These are phyloP conservation scores for Tetramorium alpestre DNA, from an alignment of 1,140 invertebrate species.

Conservation along the genomic window DNA sequence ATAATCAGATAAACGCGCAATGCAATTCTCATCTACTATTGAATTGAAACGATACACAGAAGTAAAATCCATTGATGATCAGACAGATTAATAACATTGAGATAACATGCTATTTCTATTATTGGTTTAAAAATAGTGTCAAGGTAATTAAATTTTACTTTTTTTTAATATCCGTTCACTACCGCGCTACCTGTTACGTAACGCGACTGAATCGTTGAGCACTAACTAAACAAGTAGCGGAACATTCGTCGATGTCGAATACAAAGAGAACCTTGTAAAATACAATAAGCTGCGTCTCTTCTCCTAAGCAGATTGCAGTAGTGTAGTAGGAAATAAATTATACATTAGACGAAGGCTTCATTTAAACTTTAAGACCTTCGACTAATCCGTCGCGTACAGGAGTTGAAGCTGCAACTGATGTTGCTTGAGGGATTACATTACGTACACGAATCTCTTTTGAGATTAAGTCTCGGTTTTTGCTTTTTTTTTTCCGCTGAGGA, in stretches of 20 bases:
- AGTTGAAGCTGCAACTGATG: constrained; percentile 56
- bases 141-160: not conserved
- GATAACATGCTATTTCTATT: not conserved
- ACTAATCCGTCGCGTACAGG: constrained; percentile 51
- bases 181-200: not conserved
- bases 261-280: not conserved
- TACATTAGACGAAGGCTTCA: constrained; percentile 55
- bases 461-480: constrained; percentile 29
- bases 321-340: constrained; percentile 60
- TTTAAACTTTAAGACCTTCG: constrained; percentile 58
- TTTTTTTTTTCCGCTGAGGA: constrained; percentile 3
- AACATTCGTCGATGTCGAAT: not conserved
- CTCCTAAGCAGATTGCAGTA: constrained; percentile 18
- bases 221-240: constrained; percentile 3
- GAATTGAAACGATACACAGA: not conserved
- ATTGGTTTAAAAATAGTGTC: not conserved
- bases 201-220: not conserved
- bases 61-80: not conserved
- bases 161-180: not conserved
- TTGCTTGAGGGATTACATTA: constrained; percentile 52
- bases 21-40: not conserved
- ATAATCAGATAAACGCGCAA: not conserved
- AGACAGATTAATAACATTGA: not conserved
- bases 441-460: constrained; percentile 26
- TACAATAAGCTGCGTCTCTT: not conserved